Evolutionary conservation across 1,140 invertebrate species (phyloP).

Genomic region (Homarus americanus): DNA sequence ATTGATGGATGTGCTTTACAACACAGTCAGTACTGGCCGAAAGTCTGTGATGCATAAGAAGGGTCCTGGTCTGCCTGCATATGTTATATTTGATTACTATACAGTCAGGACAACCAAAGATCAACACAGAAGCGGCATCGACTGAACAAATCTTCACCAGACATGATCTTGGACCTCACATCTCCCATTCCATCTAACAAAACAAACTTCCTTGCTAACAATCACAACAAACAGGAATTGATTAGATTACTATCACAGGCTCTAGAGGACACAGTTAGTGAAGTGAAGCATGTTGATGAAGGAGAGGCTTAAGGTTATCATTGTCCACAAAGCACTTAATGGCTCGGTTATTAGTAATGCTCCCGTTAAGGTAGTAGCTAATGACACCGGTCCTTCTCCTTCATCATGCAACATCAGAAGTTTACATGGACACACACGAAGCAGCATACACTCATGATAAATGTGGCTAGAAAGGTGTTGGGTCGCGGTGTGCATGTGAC

Average conservation of each 20-base stretch:
- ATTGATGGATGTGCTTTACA: slow-evolving; percentile 6
- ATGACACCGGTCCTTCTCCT: too few relatives aligned
- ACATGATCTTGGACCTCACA: not conserved
- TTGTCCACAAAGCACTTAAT: too few relatives aligned
- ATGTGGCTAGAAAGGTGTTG: too few relatives aligned
- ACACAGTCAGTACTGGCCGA: slow-evolving; percentile 24
- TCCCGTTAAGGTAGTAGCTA: too few relatives aligned
- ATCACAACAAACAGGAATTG: slow-evolving; percentile 6
- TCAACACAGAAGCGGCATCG: slow-evolving; percentile 23
- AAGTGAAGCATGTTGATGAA: too few relatives aligned
- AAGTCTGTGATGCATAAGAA: not conserved
- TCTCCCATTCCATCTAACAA: slow-evolving; percentile 21
- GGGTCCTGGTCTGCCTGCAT: not conserved
- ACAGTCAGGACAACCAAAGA: slow-evolving; percentile 4
- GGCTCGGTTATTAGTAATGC: too few relatives aligned
- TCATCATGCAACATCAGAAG: too few relatives aligned
- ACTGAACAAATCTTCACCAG: slow-evolving; percentile 1
- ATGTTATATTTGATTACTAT: slow-evolving; percentile 4
- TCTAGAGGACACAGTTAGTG: slow-evolving; percentile 15
- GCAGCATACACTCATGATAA: too few relatives aligned
- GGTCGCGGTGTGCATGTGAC: too few relatives aligned
- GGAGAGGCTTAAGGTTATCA: too few relatives aligned
- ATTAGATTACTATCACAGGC: slow-evolving; percentile 13
- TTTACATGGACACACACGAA: too few relatives aligned
- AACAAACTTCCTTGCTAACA: slow-evolving; percentile 25